Percentiles rank a stretch among this genome's conserved stretches.
phyloP scores from a whole-genome alignment of 2,888 invertebrate genomes.

The Morpho deidamia region DNA sequence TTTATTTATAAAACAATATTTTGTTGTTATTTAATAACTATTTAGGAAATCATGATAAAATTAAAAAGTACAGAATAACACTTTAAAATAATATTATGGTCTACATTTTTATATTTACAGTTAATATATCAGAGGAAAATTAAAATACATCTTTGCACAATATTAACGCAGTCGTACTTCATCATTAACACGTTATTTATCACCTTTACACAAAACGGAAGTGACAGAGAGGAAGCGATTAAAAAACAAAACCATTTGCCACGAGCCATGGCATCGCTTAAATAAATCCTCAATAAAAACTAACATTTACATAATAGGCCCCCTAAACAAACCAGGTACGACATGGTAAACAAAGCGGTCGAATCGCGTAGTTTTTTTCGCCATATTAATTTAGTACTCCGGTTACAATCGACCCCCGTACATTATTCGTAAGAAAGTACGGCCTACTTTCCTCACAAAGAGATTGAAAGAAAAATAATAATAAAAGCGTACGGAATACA shows the following conservation, averaged over 20 bases:
- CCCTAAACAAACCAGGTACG: constrained; percentile 62
- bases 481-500: constrained; percentile 51
- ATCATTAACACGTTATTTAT: neutral
- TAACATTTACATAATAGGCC: constrained; percentile 71
- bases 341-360: constrained; percentile 57
- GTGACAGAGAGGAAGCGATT: constrained; percentile 28
- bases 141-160: too few relatives aligned
- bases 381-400: constrained; percentile 73
- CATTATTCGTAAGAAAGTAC: constrained; percentile 42
- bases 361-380: constrained; percentile 63
- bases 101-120: too few relatives aligned
- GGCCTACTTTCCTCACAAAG: constrained; percentile 64
- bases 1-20: too few relatives aligned
- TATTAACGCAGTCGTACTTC: too few relatives aligned
- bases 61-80: too few relatives aligned
- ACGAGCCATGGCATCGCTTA: constrained; percentile 55
- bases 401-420: constrained; percentile 62
- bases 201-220: constrained; percentile 16
- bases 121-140: too few relatives aligned
- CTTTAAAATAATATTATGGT: too few relatives aligned
- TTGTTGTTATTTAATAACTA: too few relatives aligned
- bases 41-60: too few relatives aligned
- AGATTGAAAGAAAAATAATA: constrained; percentile 65
- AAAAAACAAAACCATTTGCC: constrained; percentile 58
- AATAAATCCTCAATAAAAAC: constrained; percentile 56